Percentiles rank a stretch among this genome's conserved stretches.
Conservation (phyloP, 1,140 invertebrate species). For the Pseudomyrmex concolor region DNA sequence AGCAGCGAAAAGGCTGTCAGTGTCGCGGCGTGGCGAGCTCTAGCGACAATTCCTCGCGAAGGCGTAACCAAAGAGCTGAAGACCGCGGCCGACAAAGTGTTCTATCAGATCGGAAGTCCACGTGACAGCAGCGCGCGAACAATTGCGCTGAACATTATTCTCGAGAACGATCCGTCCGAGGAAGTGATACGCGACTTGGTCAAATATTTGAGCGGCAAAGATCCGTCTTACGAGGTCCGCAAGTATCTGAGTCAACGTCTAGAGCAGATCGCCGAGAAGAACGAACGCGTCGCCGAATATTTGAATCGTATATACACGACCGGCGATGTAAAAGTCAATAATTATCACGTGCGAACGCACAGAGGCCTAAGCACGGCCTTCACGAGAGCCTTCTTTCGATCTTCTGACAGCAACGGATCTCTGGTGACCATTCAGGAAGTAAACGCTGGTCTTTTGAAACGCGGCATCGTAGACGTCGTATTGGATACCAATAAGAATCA, state of each 20-base stretch:
- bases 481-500: constrained; percentile 85
- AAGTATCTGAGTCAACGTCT: constrained; percentile 89
- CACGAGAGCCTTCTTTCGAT: constrained; percentile 86
- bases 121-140: constrained; percentile 90
- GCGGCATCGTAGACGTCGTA: constrained; percentile 90
- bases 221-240: constrained; percentile 88
- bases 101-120: constrained; percentile 87
- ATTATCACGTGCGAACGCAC: constrained; percentile 89
- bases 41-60: constrained; percentile 86
- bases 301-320: constrained; percentile 81
- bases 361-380: constrained; percentile 91
- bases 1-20: constrained; percentile 85
- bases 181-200: constrained; percentile 86
- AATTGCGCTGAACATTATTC: constrained; percentile 90
- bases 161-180: constrained; percentile 86
- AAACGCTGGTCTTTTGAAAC: constrained; percentile 89
- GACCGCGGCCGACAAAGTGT: constrained; percentile 85
- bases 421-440: constrained; percentile 92
- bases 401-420: constrained; percentile 88
- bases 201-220: constrained; percentile 85
- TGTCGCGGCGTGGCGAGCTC: constrained; percentile 88
- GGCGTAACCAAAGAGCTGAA: constrained; percentile 82
- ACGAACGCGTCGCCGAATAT: constrained; percentile 82
- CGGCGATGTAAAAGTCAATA: constrained; percentile 85
- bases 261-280: constrained; percentile 86